Conservation (phyloP, 2,888 invertebrate species). For the Venusia cambrica region DNA sequence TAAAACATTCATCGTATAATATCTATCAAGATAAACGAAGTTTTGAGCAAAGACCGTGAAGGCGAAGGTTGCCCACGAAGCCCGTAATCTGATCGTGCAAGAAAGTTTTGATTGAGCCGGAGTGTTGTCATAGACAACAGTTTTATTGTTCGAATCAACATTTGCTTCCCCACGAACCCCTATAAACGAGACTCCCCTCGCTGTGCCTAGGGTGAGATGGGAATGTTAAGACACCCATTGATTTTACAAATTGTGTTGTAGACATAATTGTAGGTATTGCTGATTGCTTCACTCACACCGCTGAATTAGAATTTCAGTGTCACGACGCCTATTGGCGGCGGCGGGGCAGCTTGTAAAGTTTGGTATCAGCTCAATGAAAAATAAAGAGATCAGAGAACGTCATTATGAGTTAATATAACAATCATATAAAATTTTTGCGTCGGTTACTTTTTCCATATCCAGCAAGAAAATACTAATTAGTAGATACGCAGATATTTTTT, state of each 20-base stretch:
- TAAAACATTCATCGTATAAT: constrained; percentile 17
- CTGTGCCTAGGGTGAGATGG: constrained; percentile 37
- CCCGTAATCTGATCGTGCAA: constrained; percentile 12
- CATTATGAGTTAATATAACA: too few relatives aligned
- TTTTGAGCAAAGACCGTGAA: constrained; percentile 26
- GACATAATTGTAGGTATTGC: constrained; percentile 6
- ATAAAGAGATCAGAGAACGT: too few relatives aligned
- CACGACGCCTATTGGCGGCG: too few relatives aligned
- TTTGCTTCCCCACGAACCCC: constrained; percentile 42
- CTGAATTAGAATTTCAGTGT: too few relatives aligned
- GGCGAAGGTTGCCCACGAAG: constrained; percentile 22
- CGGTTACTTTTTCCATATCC: too few relatives aligned
- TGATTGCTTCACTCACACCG: too few relatives aligned
- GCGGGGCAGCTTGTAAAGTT: too few relatives aligned
- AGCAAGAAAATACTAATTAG: too few relatives aligned
- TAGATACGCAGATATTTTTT: too few relatives aligned
- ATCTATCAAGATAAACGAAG: constrained; percentile 23
- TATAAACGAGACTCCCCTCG: constrained; percentile 40
- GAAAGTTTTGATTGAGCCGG: constrained; percentile 24
- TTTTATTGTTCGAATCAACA: constrained; percentile 61
- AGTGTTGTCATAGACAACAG: constrained; percentile 51
- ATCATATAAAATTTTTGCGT: too few relatives aligned
- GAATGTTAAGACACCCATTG: constrained; percentile 52
- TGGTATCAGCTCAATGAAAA: too few relatives aligned
- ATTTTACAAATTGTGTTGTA: constrained; percentile 36